Base-by-base conservation (phyloP, 2,113 vertebrate genomes). In the Stigmatopora nigra region DNA sequence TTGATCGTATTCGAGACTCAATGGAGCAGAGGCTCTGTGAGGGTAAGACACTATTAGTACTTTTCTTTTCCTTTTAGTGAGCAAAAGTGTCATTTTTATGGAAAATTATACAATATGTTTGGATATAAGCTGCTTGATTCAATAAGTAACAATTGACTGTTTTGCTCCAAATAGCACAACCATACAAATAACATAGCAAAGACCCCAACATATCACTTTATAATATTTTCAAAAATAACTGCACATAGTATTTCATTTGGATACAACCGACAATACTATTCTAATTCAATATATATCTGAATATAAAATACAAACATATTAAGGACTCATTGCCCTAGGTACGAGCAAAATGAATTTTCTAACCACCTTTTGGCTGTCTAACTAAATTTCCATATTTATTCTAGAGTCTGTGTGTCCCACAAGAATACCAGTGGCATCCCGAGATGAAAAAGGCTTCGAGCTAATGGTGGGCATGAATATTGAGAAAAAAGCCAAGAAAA, bases 381-480 rank as follows among this genome's bases (percentile, higher is more conserved):
- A 71, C 48, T 41, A 38, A 55, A 51, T 35, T 0, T n/a, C 2
- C 7, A n/a, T 16, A 63, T 53, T 65, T 41, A 38, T 22, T 66
- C 16, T 60, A 92, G 91, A 92, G 75, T 92, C 91, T 1, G 90
- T 92, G 20, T 92, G 91, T 70, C 91, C 91, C 4, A 92, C 91
- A 6, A 84, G 88, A 48, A 92, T 92, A 52, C 91, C 89, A 0
- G 91, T 92, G 67, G 89, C 90, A 1, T 91, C 90, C 10, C 86
- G 91, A 19, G 91, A 92, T 69, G 91, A 92, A 75, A 92, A 91
- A 64, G 91, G 91, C 57, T 92, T 92, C 61, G 91, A 92, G 80
- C 80, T 92, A 77, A 79, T 92, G 67, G 3, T 89, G 65, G 91
- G 91, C 36, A 84, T 92, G 86, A 92, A 89, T 22, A 87, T 92